Conservation (phyloP, 2,888 invertebrate genomes). For the Ernsta delagoae region DNA sequence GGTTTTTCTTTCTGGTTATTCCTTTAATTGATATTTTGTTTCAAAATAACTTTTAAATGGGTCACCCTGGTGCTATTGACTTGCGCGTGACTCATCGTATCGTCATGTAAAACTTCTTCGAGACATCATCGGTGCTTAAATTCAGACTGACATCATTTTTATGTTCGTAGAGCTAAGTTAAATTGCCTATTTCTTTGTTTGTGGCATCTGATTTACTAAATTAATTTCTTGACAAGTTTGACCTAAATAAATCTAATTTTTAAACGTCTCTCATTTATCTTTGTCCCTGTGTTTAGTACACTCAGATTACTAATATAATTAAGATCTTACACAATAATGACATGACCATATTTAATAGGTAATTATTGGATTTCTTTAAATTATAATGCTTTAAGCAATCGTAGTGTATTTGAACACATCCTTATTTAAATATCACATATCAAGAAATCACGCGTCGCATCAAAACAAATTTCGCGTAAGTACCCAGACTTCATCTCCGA, state of each 20-base stretch:
- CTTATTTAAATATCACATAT: conserved; percentile 37
- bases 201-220: background rate
- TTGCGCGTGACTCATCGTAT: conserved; percentile 16
- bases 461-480: conserved; percentile 45
- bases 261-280: background rate
- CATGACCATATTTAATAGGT: too few species aligned
- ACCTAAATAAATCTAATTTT: background rate
- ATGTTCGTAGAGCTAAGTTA: background rate
- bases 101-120: conserved; percentile 16
- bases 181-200: background rate
- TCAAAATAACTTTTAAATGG: conserved; percentile 29
- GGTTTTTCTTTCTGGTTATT: conserved; percentile 2
- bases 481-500: conserved; percentile 43
- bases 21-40: conserved; percentile 1
- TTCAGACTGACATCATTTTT: background rate
- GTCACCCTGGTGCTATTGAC: conserved; percentile 25
- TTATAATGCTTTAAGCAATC: too few species aligned
- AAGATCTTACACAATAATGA: too few species aligned
- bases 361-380: background rate
- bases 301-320: too few species aligned
- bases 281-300: background rate
- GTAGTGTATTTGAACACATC: conserved; percentile 12
- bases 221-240: background rate
- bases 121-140: conserved; percentile 7
- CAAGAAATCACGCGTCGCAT: conserved; percentile 40